Evolutionary conservation across 1,140 invertebrate species (phyloP), one percentile per base, ranked within the genome.

Genomic region (Cephus cinctus): DNA sequence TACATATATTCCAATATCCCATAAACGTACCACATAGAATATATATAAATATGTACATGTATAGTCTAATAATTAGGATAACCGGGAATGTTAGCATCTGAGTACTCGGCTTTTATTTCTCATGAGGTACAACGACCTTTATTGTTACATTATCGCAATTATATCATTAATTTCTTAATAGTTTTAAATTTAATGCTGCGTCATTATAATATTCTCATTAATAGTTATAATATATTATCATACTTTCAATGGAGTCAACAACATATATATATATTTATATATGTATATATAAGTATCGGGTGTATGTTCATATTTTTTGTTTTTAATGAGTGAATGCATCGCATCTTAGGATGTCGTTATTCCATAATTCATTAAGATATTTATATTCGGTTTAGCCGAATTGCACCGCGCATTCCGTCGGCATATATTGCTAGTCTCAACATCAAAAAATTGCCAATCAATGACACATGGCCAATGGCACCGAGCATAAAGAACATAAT

Each of bases 241-340:
- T 75, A 74, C 69, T 76, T 76, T 76, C 73, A 74, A 73, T 74
- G 63, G 67, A 74, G 63, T 76, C 65, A 74, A 74, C 69, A 66
- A 69, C 65, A 73, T 67, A 73, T 69, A 73, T 67, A 60, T 71
- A 63, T 65, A 52, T 55, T 55, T 62, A 59, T 67, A 57, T 62
- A 43, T 61, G 57, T 61, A 47, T 66, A 57, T 74, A 65, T 67
- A 62, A 57, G 56, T 57, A 63, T 38, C 55, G 49, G 51, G 51
- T 60, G 38, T 61, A 63, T 67, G 60, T 64, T 42, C 69, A 67
- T 73, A 73, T 65, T 65, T 63, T 47, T 58, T 45, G 59, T 57
- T 36, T 42, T 51, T 58, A 43, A 56, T 54, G 50, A 62, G 49
- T 70, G 51, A 69, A 69, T 73, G 58, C 63, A 70, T 60, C 64